These are phyloP conservation scores for Pollenia amentaria DNA, from an alignment of 2,888 invertebrate genomes.

Conservation along the genomic window DNA sequence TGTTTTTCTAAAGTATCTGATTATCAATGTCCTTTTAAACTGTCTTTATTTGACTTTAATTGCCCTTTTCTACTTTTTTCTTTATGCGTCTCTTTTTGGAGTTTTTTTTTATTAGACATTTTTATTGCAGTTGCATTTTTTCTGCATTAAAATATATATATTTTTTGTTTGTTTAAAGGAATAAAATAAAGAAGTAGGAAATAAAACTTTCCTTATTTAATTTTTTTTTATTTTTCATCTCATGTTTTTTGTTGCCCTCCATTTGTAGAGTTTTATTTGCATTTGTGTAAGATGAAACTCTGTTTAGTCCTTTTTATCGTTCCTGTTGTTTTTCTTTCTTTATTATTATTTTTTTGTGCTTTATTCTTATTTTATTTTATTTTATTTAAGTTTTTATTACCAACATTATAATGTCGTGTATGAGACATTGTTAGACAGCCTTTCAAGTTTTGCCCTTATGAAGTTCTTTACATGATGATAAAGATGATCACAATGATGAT, in stretches of 20 bases:
- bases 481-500: constrained; percentile 33
- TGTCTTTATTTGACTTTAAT: constrained; percentile 72
- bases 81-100: background rate
- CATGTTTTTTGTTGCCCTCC: constrained; percentile 47
- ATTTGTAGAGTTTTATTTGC: constrained; percentile 67
- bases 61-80: constrained; percentile 51
- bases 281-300: constrained; percentile 61
- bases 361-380: constrained; percentile 39
- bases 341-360: constrained; percentile 11
- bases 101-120: background rate
- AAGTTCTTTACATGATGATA: constrained; percentile 33
- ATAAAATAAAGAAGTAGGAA: constrained; percentile 41
- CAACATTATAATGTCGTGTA: constrained; percentile 71
- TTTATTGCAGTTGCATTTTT: constrained; percentile 50
- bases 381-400: constrained; percentile 65
- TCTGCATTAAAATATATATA: background rate
- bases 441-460: constrained; percentile 65
- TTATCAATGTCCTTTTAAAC: constrained; percentile 60
- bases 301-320: constrained; percentile 35
- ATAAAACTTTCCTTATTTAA: constrained; percentile 51
- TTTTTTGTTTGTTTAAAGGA: background rate
- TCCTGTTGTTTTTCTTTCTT: background rate
- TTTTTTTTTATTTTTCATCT: constrained; percentile 43
- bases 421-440: constrained; percentile 69
- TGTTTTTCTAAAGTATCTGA: background rate